Evolutionary conservation across 2,888 invertebrate species (phyloP).

Genomic region (Tetranychus piercei): DNA sequence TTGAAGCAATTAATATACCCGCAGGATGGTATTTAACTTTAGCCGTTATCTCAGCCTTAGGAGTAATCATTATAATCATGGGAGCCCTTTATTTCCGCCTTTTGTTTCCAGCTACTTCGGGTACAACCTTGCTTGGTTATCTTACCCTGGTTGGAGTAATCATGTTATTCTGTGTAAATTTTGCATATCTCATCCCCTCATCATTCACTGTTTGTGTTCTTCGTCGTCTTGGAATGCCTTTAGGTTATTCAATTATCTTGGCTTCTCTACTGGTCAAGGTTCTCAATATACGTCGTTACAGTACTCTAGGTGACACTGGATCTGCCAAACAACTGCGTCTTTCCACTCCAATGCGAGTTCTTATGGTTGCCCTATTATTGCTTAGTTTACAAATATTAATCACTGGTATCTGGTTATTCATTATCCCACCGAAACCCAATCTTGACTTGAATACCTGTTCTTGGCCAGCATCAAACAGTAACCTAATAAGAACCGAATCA

Average conservation of each 20-base stretch:
- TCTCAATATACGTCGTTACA: constrained; percentile 34
- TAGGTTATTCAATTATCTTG: constrained; percentile 35
- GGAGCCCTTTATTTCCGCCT: constrained; percentile 34
- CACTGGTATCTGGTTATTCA: constrained; percentile 35
- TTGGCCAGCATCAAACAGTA: constrained; percentile 29
- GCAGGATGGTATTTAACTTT: constrained; percentile 10
- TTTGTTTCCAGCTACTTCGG: constrained; percentile 32
- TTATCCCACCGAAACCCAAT: constrained; percentile 32
- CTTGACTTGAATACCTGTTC: constrained; percentile 29
- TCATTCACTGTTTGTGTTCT: constrained; percentile 33
- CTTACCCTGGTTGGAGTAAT: constrained; percentile 35
- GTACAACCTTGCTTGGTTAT: constrained; percentile 34
- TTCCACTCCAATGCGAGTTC: constrained; percentile 32
- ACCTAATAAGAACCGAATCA: constrained; percentile 32
- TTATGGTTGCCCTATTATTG: constrained; percentile 32
- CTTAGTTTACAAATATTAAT: constrained; percentile 34
- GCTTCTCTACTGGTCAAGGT: constrained; percentile 35
- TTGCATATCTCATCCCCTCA: constrained; percentile 34
- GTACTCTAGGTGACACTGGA: constrained; percentile 9
- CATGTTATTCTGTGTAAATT: constrained; percentile 33
- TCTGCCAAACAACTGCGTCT: constrained; percentile 25
- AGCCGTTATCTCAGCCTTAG: constrained; percentile 32
- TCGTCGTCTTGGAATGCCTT: constrained; percentile 34
- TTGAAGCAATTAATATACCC: neutral
- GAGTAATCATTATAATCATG: constrained; percentile 32